Base-by-base conservation (phyloP, 2,113 vertebrate species). In the Saimiri boliviensis region DNA sequence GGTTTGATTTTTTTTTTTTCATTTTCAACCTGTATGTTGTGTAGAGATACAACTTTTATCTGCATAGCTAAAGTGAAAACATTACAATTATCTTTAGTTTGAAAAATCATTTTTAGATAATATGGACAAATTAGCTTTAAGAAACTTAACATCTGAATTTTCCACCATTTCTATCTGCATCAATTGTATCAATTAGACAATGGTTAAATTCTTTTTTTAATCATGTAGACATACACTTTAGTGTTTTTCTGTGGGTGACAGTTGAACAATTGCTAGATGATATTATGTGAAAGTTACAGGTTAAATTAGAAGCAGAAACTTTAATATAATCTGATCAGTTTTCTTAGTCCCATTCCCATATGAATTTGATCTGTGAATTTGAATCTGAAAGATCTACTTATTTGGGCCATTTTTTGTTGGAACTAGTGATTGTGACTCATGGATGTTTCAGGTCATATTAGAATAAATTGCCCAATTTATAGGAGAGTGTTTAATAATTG, bases 41-140 rank as follows among this genome's bases (percentile, higher is more conserved):
- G 56, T 95, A 58, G 54, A 92, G 42, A 94, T 94, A 93, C 11
- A 97, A 66, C 10, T 76, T 97, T 82, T 92, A 97, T 92, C 79
- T 97, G 37, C 87, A 85, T 83, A 97, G 79, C 49, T 96, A 95
- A 96, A 96, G 40, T 96, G 81, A 93, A 93, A 96, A 91, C 84
- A 89, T 86, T 49, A 91, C 20, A 37, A 90, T 92, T 95, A 94
- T 88, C 77, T 97, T 95, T 96, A 94, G 80, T 97, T 96, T 96
- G 73, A 83, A 89, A 91, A 93, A 45, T 95, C 96, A 52, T 93
- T 96, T 96, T 89, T 86, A 37, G 8, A 90, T 92, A 94, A 88
- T 90, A 96, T 82, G 81, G 42, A 83, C 71, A 96, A 95, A 93
- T 63, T 96, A 91, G 81, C 76, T 96, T 97, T 87, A 54, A 90